These are phyloP conservation scores for Mantis religiosa DNA, from an alignment of 2,888 invertebrate genomes.

Conservation along the genomic window DNA sequence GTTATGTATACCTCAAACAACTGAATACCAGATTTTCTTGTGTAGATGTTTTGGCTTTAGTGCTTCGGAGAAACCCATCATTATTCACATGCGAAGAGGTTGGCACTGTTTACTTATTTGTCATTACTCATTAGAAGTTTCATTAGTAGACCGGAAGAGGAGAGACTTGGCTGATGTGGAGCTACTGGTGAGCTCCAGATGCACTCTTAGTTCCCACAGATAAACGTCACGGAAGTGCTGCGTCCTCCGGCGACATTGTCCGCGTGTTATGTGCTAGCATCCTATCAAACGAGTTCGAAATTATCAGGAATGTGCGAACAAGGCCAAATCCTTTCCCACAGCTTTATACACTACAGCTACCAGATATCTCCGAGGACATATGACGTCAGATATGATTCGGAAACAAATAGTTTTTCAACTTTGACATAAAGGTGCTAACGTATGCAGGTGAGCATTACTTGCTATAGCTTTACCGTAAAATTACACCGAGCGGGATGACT, in stretches of 20 bases:
- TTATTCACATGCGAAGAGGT: not conserved
- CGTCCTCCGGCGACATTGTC: not conserved
- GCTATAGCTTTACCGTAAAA: no score
- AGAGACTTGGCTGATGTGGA: not conserved
- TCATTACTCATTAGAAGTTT: not conserved
- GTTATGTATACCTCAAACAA: no score
- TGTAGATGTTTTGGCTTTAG: not conserved
- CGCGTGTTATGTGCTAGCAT: not conserved
- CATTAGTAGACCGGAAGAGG: not conserved
- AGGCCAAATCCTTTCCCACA: not conserved
- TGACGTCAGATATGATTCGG: no score
- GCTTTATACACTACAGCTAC: no score
- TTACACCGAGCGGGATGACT: no score
- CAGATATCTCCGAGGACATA: no score
- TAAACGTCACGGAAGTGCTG: not conserved
- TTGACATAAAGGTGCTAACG: no score
- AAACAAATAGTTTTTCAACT: no score
- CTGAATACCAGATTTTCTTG: no score
- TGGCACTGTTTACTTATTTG: not conserved
- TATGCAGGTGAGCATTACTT: no score
- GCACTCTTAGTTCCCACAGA: not conserved
- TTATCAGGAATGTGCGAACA: not conserved
- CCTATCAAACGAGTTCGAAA: not conserved
- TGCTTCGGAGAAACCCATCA: not conserved
- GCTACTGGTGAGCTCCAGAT: not conserved